These are phyloP conservation scores for Natrix natrix DNA, from an alignment of 2,797 vertebrate genomes.

Conservation along the genomic window DNA sequence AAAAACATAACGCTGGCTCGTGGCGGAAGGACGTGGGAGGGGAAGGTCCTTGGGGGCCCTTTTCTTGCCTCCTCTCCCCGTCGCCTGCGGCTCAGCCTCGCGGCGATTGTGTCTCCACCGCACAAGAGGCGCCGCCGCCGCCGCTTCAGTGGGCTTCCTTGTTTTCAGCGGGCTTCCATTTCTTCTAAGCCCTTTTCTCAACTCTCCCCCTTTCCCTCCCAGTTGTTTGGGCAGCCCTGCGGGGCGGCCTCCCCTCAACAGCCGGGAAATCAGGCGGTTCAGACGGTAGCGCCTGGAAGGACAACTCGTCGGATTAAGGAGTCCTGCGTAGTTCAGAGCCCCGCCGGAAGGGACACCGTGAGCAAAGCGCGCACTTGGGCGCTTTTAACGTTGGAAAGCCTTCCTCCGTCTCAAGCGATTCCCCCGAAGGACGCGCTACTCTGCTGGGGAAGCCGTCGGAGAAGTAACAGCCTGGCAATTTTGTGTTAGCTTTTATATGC, in stretches of 20 bases:
- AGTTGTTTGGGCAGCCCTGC: neutral
- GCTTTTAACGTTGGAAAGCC: constrained; percentile 51
- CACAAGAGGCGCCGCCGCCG: too few relatives aligned
- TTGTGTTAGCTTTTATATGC: neutral
- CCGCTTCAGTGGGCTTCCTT: neutral
- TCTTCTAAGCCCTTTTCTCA: constrained; percentile 10
- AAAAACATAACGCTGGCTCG: neutral
- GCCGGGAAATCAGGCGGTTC: constrained; percentile 45
- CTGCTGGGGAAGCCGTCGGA: neutral
- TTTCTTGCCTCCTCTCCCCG: neutral
- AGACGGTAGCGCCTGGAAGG: constrained; percentile 58
- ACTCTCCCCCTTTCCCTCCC: neutral
- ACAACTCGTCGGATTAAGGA: constrained; percentile 64
- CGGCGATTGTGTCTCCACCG: neutral
- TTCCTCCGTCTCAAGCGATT: neutral
- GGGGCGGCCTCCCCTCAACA: neutral
- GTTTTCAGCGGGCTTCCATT: neutral
- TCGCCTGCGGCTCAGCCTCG: neutral
- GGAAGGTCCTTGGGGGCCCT: neutral
- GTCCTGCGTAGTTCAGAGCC: constrained; percentile 50
- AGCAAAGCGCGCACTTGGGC: constrained; percentile 58
- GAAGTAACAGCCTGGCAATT: neutral
- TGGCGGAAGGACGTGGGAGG: neutral
- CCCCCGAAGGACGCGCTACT: neutral
- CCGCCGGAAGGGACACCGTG: constrained; percentile 40